Base-by-base conservation (phyloP, 30 jellyfish, hydroid and myxozoan species). In the Rhopilema esculentum region DNA sequence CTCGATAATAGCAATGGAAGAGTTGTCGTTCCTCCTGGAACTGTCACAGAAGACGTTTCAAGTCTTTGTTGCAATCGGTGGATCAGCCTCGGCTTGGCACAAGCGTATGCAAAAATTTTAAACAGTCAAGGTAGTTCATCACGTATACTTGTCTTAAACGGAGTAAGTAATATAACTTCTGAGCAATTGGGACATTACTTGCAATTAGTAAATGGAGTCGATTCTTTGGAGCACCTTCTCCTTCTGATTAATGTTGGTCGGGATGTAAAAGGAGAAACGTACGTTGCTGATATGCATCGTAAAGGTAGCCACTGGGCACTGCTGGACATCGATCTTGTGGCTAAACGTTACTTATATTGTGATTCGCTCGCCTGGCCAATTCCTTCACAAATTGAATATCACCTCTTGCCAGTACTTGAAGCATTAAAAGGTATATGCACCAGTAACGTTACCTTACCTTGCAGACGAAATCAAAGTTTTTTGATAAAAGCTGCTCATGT, bases 261-360 rank as follows among this genome's bases (percentile, higher is more conserved):
- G 16, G 81, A 70, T 70, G 61, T 23, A 16, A 16, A 12, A 24
- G 81, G 81, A 22, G 29, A 70, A 8, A 70, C 61, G 8, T 70
- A 22, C 61, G 61, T 70, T 70, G 61, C 63, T 28, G 61, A 27
- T 23, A 9, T 16, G 62, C 9, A 70, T 28, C 25, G 29, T 4
- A 70, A 70, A n/a, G 81, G 81, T 12, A 70, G 22, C 29, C 81
- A 70, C 61, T 70, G 81, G 81, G 81, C 61, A 9, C 61, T 70
- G 9, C 22, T 70, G 8, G 61, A 70, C 61, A 20, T 70, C 12
- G 81, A 70, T 27, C 61, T 27, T 70, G 22, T 4, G 22, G 16
- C 20, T 4, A 70, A 70, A 61, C 9, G 22, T n/a, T 16, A 70
- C 61, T 16, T 70, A 16, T 70, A 70, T 30, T 70, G 81, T 70